phyloP scores from a whole-genome alignment of 2,113 vertebrate genomes.

The Globicephala melas region DNA sequence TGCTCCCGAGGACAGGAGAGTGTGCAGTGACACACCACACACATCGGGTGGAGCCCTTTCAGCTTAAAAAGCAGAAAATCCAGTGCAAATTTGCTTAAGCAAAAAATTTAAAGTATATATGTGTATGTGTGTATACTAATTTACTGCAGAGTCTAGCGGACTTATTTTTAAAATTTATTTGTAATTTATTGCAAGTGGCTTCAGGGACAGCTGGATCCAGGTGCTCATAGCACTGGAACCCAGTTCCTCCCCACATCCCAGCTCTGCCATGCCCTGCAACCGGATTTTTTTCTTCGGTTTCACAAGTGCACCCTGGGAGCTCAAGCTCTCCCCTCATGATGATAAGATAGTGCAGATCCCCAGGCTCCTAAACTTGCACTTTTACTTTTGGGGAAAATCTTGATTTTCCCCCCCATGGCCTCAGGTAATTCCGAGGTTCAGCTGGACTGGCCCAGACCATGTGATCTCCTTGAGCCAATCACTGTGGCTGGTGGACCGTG shows the following conservation, averaged over 20 bases:
- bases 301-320: too few relatives aligned
- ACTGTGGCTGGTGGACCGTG: not conserved
- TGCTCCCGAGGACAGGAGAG: too few relatives aligned
- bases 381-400: not conserved
- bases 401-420: rapidly evolving
- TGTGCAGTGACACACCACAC: not conserved
- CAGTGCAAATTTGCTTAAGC: not conserved
- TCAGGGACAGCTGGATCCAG: not conserved
- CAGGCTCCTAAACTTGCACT: not conserved
- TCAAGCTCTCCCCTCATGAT: too few relatives aligned
- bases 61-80: not conserved
- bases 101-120: not conserved
- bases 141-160: not conserved
- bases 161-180: not conserved
- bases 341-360: not conserved
- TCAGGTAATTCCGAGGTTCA: not conserved
- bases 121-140: not conserved
- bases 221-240: not conserved
- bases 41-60: not conserved
- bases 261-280: not conserved
- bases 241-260: not conserved
- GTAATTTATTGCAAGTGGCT: not conserved
- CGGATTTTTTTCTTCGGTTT: not conserved
- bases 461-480: not conserved
- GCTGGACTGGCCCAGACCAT: not conserved